These are phyloP conservation scores for Drosophila parvula DNA, from an alignment of 1,140 invertebrate species.

Conservation along the genomic window DNA sequence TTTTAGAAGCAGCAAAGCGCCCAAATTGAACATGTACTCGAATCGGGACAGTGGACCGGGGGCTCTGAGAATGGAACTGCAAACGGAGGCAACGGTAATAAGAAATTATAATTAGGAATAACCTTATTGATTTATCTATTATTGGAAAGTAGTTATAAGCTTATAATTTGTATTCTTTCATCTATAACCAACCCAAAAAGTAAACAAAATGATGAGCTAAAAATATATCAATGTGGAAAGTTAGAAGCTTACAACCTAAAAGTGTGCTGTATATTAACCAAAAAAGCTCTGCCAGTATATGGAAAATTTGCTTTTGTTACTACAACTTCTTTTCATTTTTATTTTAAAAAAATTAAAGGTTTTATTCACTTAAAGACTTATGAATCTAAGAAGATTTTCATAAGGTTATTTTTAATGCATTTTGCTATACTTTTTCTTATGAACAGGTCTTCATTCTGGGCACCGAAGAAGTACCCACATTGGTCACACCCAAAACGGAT, in stretches of 20 bases:
- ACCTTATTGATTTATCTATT: neutral
- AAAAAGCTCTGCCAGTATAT: neutral
- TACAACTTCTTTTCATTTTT: too few species aligned
- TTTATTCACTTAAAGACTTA: too few species aligned
- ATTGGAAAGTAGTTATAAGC: too few species aligned
- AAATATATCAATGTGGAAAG: too few species aligned
- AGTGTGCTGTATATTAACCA: neutral
- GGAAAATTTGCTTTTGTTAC: neutral
- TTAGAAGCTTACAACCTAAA: slow-evolving; percentile 2
- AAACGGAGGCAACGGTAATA: slow-evolving; percentile 85
- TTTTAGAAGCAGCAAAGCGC: slow-evolving; percentile 53
- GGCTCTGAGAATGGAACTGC: slow-evolving; percentile 85
- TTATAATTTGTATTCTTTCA: too few species aligned
- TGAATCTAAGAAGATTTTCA: too few species aligned
- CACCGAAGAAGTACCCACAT: slow-evolving; percentile 87
- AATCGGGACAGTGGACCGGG: slow-evolving; percentile 86
- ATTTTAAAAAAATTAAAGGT: too few species aligned
- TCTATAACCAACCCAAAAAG: neutral
- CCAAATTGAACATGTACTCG: slow-evolving; percentile 76
- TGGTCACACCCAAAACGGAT: slow-evolving; percentile 86
- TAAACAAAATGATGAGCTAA: neutral
- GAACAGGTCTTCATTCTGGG: slow-evolving; percentile 87
- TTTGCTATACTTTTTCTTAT: neutral
- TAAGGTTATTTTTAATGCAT: too few species aligned
- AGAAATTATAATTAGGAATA: neutral